Evolutionary conservation across 2,113 vertebrate genomes (phyloP).

Genomic region (Mus pahari): DNA sequence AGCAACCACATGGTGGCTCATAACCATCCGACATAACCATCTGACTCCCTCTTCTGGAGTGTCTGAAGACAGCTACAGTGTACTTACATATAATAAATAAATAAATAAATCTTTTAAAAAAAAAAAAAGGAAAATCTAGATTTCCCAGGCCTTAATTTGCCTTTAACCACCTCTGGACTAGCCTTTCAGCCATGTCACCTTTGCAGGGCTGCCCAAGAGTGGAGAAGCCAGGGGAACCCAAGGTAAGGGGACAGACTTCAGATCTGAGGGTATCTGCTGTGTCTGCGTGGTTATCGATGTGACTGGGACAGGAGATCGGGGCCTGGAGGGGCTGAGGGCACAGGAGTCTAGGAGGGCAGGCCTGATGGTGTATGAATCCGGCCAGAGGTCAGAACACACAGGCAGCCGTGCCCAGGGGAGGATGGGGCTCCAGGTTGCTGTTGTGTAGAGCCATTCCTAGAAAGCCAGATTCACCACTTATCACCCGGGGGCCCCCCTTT

Average conservation of each 20-base stretch:
- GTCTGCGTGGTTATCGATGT: not conserved
- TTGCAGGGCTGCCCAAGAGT: constrained; percentile 93
- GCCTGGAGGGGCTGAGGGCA: not conserved
- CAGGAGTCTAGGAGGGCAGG: not conserved
- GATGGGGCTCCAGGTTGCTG: not conserved
- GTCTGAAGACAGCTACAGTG: no score
- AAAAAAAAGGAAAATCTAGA: constrained; percentile 28
- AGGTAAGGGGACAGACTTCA: constrained; percentile 86
- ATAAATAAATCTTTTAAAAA: no score
- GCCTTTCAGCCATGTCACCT: constrained; percentile 69
- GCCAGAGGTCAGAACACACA: not conserved
- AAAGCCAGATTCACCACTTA: not conserved
- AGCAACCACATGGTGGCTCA: no score
- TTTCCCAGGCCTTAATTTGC: not conserved
- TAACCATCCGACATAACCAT: no score
- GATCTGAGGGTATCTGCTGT: not conserved
- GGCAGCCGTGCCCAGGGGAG: not conserved
- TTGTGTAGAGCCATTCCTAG: not conserved
- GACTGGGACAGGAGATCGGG: not conserved
- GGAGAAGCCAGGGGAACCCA: constrained; percentile 91
- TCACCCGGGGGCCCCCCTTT: not conserved
- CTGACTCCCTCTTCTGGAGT: no score
- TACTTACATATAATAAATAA: no score
- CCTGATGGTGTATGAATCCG: not conserved
- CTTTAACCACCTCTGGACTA: not conserved